Evolutionary conservation across 2,888 invertebrate genomes (phyloP), one percentile per base, ranked within the genome.

Genomic region (Molanna angustata): DNA sequence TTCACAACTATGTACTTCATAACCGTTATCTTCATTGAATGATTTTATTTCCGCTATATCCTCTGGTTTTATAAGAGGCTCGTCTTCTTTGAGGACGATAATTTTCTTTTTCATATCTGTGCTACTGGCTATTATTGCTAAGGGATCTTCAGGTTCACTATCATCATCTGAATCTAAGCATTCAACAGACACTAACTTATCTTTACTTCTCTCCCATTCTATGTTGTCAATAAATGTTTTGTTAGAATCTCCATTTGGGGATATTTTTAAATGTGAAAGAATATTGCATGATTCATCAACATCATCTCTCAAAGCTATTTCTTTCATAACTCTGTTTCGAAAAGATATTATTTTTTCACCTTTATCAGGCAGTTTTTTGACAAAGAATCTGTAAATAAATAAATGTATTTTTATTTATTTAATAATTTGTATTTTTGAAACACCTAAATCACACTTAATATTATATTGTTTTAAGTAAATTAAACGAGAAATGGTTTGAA

Each of bases 201-300:
- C 64, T 14, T 74, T 66, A 61, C 74, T 74, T 21, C 79, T 76
- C 16, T 75, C 73, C 84, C 84, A 83, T 71, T 84, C 84, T 1
- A 83, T 64, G 63, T 79, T 69, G 64, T 76, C 77, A 50, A 82
- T 69, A 3, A 71, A 66, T 40, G 71, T 65, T 62, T 75, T 76
- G 21, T 76, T 73, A 60, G 44, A 65, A 69, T 73, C 64, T 2
- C 63, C 11, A 11, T 27, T 27, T 4, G 20, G 21, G 20, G 21
- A 13, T 17, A 41, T 41, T 20, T 79, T 52, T n/a, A 41, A 83
- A 66, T 50, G 70, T 16, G 75, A 72, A 2, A 84, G 65, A 59
- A 81, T 66, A 53, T 66, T 63, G 56, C 78, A 78, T 11, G 80
- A 68, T 52, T 74, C 65, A 19, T 81, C 78, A 32, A 80, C 69